phyloP scores from a whole-genome alignment of 2,888 invertebrate genomes.

The Margaritifera margaritifera region DNA sequence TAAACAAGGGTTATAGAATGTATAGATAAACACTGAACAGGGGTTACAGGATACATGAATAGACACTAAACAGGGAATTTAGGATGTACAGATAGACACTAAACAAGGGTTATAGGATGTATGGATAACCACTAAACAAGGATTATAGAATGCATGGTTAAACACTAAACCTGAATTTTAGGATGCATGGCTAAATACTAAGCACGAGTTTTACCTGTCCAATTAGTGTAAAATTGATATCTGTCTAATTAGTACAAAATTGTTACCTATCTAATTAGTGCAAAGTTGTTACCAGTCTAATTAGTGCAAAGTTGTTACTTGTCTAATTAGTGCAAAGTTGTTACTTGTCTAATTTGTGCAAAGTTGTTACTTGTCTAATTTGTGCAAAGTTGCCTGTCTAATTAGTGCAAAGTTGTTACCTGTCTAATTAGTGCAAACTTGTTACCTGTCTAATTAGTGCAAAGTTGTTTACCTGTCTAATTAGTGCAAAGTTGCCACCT shows the following conservation, averaged over 20 bases:
- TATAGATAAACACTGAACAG: no score
- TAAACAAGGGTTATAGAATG: no score
- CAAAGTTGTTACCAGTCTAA: constrained; percentile 81
- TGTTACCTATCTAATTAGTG: constrained; percentile 78
- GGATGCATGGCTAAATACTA: no score
- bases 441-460: constrained; percentile 78
- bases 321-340: constrained; percentile 80
- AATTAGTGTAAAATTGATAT: constrained; percentile 80
- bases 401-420: constrained; percentile 81
- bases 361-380: constrained; percentile 80
- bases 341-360: constrained; percentile 78
- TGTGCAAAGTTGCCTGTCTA: constrained; percentile 80
- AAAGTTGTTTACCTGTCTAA: constrained; percentile 81
- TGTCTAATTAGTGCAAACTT: constrained; percentile 80
- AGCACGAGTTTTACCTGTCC: constrained; percentile 70
- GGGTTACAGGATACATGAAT: no score
- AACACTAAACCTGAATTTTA: no score
- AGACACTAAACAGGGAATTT: no score
- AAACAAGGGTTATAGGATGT: no score
- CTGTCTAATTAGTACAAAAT: constrained; percentile 80
- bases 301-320: constrained; percentile 80
- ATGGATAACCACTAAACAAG: no score
- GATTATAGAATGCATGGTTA: no score
- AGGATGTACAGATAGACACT: no score
- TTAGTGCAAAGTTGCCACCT: constrained; percentile 79